phyloP scores from a whole-genome alignment of 2,113 vertebrate species.

The Cygnus buccinator region DNA sequence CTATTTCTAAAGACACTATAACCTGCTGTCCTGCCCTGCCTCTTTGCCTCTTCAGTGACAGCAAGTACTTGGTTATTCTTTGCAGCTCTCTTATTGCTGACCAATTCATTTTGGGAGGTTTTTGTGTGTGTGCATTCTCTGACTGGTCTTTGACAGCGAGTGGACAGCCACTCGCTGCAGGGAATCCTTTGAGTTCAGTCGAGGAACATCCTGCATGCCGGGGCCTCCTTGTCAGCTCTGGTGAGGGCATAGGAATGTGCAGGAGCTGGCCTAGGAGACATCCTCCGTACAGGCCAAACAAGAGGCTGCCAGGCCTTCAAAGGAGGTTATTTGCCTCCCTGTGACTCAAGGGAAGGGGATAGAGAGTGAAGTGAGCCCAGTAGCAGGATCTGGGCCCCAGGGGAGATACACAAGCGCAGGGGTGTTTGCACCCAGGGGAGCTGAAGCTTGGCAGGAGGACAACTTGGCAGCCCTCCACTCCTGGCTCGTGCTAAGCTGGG shows the following conservation, averaged over 20 bases:
- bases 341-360: background rate
- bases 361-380: background rate
- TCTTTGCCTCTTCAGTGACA: background rate
- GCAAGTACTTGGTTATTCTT: background rate
- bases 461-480: background rate
- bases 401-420: background rate
- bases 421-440: background rate
- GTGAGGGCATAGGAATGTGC: background rate
- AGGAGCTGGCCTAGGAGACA: background rate
- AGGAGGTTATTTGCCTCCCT: background rate
- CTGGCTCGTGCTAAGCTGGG: background rate
- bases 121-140: background rate
- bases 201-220: background rate
- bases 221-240: background rate
- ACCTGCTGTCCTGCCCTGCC: background rate
- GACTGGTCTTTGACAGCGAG: background rate
- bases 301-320: background rate
- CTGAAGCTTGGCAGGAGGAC: background rate
- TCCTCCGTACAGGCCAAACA: background rate
- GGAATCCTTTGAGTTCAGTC: accelerated
- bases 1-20: background rate
- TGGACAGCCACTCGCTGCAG: background rate
- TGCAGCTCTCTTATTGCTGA: background rate
- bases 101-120: background rate
- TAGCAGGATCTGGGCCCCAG: background rate